These are phyloP conservation scores for Camponotus vicinus DNA, from an alignment of 1,140 invertebrate genomes.

Conservation along the genomic window DNA sequence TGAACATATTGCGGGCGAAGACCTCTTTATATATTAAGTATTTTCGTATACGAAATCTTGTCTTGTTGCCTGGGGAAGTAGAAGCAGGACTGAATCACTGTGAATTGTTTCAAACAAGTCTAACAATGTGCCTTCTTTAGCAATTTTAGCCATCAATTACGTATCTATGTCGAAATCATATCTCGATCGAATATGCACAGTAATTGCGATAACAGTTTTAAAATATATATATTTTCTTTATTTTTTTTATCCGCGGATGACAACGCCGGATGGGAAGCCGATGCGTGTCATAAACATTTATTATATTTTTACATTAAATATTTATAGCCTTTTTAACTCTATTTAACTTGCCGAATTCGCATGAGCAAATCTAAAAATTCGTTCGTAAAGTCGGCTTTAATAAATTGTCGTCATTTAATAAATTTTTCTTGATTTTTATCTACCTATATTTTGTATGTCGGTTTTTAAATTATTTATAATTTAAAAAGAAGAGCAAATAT, in stretches of 20 bases:
- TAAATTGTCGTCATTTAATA: not conserved
- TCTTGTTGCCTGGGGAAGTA: conserved; percentile 33
- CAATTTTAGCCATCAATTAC: conserved; percentile 9
- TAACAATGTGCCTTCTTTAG: conserved; percentile 45
- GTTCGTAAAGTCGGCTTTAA: not conserved
- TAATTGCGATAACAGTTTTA: conserved; percentile 20
- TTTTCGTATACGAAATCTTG: conserved; percentile 37
- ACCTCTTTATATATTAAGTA: conserved; percentile 26
- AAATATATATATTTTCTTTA: conserved; percentile 15
- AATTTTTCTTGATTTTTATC: conserved; percentile 11
- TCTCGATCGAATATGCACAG: conserved; percentile 4
- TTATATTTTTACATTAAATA: not conserved
- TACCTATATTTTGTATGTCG: not conserved
- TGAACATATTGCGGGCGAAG: conserved; percentile 23
- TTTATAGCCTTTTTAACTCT: not conserved
- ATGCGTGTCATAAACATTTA: not conserved
- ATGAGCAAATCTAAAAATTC: not conserved
- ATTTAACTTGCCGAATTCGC: not conserved
- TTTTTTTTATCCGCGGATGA: conserved; percentile 36
- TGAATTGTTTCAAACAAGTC: conserved; percentile 27
- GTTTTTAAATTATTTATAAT: conserved; percentile 7
- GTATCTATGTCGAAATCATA: not conserved
- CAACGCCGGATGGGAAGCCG: not conserved
- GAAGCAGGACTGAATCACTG: conserved; percentile 4
- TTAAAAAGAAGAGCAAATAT: not conserved